Evolutionary conservation across 1,140 invertebrate species (phyloP).

Genomic region (Phthorimaea operculella): DNA sequence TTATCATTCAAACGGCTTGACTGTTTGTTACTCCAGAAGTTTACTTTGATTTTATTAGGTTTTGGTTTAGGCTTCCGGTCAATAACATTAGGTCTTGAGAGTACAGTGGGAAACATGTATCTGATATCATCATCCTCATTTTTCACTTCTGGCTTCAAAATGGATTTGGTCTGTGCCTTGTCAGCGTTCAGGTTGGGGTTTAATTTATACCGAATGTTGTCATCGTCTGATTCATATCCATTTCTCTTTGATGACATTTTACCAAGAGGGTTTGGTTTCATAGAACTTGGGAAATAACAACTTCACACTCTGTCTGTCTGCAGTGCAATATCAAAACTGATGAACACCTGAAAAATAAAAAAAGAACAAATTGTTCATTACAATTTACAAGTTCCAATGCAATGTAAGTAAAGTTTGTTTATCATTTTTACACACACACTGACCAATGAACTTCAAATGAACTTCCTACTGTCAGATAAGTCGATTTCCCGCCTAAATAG

Average conservation of each 20-base stretch:
- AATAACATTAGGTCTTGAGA: slow-evolving; percentile 26
- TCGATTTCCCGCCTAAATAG: too few species aligned
- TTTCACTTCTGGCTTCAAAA: slow-evolving; percentile 26
- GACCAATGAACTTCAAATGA: too few species aligned
- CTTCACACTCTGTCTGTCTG: background rate
- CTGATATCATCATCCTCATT: slow-evolving; percentile 46
- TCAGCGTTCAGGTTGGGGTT: slow-evolving; percentile 39
- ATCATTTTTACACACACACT: too few species aligned
- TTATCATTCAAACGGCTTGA: slow-evolving; percentile 29
- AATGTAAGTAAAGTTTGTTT: too few species aligned
- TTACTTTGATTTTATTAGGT: slow-evolving; percentile 54
- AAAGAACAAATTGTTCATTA: too few species aligned
- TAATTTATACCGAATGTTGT: slow-evolving; percentile 51
- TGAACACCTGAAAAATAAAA: background rate
- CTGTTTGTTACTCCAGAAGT: slow-evolving; percentile 59
- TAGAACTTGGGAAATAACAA: slow-evolving; percentile 9
- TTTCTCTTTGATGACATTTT: slow-evolving; percentile 33
- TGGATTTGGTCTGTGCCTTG: slow-evolving; percentile 20
- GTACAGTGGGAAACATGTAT: slow-evolving; percentile 43
- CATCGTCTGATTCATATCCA: slow-evolving; percentile 51
- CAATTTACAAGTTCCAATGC: too few species aligned
- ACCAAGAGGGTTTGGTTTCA: slow-evolving; percentile 34
- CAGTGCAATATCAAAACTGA: background rate
- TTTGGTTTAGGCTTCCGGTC: slow-evolving; percentile 46
- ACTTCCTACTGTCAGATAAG: too few species aligned